A percentile compares a stretch with the other conserved stretches of the same genome.
phyloP scores from a whole-genome alignment of 2,797 vertebrate species.

The Clarias fuscus region DNA sequence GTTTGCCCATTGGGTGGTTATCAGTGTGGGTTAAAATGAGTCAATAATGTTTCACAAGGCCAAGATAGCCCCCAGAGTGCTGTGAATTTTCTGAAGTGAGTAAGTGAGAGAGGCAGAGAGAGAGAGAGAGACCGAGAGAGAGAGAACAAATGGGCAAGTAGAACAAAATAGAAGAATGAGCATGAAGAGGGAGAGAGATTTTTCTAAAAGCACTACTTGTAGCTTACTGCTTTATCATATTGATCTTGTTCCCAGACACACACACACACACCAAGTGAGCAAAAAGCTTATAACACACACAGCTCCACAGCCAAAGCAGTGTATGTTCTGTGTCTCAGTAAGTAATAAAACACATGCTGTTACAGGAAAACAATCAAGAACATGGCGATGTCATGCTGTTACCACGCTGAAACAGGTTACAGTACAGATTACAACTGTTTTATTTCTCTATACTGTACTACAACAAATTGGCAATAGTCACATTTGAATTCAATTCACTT shows the following conservation, averaged over 20 bases:
- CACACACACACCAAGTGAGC: not conserved
- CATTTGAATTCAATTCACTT: not conserved
- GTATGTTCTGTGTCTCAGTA: not conserved
- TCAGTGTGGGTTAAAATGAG: slow-evolving; percentile 83
- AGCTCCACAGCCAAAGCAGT: slow-evolving; percentile 15
- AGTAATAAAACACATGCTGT: not conserved
- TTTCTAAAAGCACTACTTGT: slow-evolving; percentile 67
- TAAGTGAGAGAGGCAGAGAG: not conserved
- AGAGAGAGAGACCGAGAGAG: slow-evolving; percentile 28
- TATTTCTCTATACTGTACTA: not conserved
- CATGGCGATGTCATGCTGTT: not conserved
- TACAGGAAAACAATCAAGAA: not conserved
- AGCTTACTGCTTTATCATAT: slow-evolving; percentile 81
- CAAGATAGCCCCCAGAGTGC: slow-evolving; percentile 81
- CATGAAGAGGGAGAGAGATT: slow-evolving; percentile 44
- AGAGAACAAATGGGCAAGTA: slow-evolving; percentile 13
- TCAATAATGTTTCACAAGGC: slow-evolving; percentile 87
- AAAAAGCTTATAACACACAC: slow-evolving; percentile 48
- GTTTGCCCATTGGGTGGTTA: slow-evolving; percentile 53
- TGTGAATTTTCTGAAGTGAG: slow-evolving; percentile 71
- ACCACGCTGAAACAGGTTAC: not conserved
- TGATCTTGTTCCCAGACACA: slow-evolving; percentile 79
- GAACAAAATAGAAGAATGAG: slow-evolving; percentile 29
- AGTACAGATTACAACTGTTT: not conserved
- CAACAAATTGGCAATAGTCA: not conserved